Percentiles rank a stretch among this genome's conserved stretches.
phyloP scores from a whole-genome alignment of 2,888 invertebrate genomes.

The Drosophila fungiperda region DNA sequence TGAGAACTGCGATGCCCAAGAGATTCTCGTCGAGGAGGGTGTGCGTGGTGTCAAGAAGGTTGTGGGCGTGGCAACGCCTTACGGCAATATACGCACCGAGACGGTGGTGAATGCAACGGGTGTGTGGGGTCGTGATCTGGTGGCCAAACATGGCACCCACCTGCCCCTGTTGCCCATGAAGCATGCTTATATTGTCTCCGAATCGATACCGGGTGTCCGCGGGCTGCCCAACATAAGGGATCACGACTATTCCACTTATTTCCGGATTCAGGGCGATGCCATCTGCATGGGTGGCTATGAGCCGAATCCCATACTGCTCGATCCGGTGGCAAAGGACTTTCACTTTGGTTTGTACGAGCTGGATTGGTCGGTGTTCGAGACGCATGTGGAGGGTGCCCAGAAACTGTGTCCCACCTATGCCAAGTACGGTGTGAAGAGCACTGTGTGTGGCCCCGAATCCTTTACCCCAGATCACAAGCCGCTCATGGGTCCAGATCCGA shows the following conservation, averaged over 20 bases:
- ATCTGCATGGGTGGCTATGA: conserved; percentile 96
- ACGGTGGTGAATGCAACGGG: conserved; percentile 90
- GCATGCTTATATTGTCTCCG: conserved; percentile 94
- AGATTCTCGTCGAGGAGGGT: conserved; percentile 88
- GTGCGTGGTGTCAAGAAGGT: conserved; percentile 86
- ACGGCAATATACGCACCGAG: conserved; percentile 90
- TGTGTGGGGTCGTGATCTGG: conserved; percentile 92
- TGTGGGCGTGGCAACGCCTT: conserved; percentile 90
- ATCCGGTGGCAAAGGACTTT: conserved; percentile 91
- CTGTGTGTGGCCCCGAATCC: conserved; percentile 95
- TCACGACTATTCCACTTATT: conserved; percentile 93
- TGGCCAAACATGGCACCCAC: conserved; percentile 85
- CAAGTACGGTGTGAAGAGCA: conserved; percentile 92
- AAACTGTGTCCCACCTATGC: conserved; percentile 91
- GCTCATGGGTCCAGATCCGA: conserved; percentile 91
- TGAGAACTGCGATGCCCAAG: conserved; percentile 91
- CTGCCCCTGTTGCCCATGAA: conserved; percentile 94
- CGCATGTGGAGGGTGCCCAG: conserved; percentile 90
- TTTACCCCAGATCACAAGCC: conserved; percentile 97
- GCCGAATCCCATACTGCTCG: conserved; percentile 91
- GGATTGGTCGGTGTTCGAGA: conserved; percentile 93
- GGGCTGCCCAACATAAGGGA: conserved; percentile 93
- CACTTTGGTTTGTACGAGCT: conserved; percentile 94
- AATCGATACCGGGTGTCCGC: conserved; percentile 90
- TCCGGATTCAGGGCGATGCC: conserved; percentile 93